Evolutionary conservation across 2,888 invertebrate genomes (phyloP).

Genomic region (Catocala sponsa): DNA sequence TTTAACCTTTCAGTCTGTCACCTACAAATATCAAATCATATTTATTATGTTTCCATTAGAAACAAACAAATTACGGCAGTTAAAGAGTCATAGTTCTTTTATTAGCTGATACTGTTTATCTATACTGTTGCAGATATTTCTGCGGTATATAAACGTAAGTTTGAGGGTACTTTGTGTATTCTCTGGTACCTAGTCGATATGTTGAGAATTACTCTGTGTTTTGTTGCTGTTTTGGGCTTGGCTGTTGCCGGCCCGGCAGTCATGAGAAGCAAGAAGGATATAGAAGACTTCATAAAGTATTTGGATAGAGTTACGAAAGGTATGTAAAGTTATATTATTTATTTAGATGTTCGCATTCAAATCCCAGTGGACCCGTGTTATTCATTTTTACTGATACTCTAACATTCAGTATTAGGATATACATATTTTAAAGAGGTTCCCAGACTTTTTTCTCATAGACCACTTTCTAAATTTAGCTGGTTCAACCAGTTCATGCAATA

Average conservation of each 20-base stretch:
- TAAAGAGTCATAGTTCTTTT: conserved; percentile 39
- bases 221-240: conserved; percentile 61
- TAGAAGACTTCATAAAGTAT: conserved; percentile 71
- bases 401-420: too few relatives aligned
- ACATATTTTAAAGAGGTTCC: too few relatives aligned
- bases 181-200: conserved; percentile 49
- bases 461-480: too few relatives aligned
- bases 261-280: conserved; percentile 67
- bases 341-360: too few relatives aligned
- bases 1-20: conserved; percentile 3
- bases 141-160: conserved; percentile 46
- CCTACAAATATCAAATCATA: background rate
- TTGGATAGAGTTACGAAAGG: conserved; percentile 71
- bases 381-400: too few relatives aligned
- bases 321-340: conserved; percentile 45
- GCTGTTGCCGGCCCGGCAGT: conserved; percentile 65
- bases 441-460: too few relatives aligned
- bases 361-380: too few relatives aligned
- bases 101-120: conserved; percentile 53
- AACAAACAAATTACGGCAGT: conserved; percentile 12
- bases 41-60: conserved; percentile 1
- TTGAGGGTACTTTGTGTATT: conserved; percentile 9
- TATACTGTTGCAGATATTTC: conserved; percentile 42
- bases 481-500: too few relatives aligned
- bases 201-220: conserved; percentile 54